Conservation (phyloP, 35 echinoderm and acorn worm species). For the Apostichopus japonicus region DNA sequence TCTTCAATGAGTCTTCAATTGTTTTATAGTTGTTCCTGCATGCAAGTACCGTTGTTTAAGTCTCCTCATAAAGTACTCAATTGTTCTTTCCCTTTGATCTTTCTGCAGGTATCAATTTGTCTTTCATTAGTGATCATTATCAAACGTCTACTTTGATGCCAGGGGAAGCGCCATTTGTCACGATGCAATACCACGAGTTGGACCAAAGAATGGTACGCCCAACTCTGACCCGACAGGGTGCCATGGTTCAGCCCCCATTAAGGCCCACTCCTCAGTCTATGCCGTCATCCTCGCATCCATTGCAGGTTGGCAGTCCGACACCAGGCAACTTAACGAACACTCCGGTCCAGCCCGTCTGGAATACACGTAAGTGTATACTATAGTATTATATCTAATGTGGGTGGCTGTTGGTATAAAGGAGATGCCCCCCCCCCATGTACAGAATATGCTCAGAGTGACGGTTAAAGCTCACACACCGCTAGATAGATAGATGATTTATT, state of each 20-base stretch:
- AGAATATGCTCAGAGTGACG: too few relatives aligned
- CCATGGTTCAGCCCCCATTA: slow-evolving; percentile 23
- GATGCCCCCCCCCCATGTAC: too few relatives aligned
- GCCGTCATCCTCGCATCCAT: background rate
- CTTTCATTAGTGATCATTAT: background rate
- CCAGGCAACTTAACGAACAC: slow-evolving; percentile 21
- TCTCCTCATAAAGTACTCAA: background rate
- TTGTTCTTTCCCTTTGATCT: background rate
- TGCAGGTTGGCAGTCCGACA: slow-evolving; percentile 8
- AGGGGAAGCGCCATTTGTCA: slow-evolving; percentile 23
- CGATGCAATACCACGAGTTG: slow-evolving; percentile 59
- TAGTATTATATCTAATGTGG: too few relatives aligned
- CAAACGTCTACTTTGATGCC: slow-evolving; percentile 32
- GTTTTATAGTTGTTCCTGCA: too few relatives aligned
- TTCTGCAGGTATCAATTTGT: slow-evolving; percentile 3
- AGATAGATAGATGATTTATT: too few relatives aligned
- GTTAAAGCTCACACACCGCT: too few relatives aligned
- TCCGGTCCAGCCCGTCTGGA: slow-evolving; percentile 41
- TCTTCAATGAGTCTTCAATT: too few relatives aligned
- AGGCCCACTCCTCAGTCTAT: slow-evolving; percentile 17
- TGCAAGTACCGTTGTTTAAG: background rate
- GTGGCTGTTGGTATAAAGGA: too few relatives aligned
- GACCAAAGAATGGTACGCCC: slow-evolving; percentile 39
- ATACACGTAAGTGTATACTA: slow-evolving; percentile 16
- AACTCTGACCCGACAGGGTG: slow-evolving; percentile 21